Conservation (phyloP, 2,888 invertebrate genomes). For the Zelleria hepariella region DNA sequence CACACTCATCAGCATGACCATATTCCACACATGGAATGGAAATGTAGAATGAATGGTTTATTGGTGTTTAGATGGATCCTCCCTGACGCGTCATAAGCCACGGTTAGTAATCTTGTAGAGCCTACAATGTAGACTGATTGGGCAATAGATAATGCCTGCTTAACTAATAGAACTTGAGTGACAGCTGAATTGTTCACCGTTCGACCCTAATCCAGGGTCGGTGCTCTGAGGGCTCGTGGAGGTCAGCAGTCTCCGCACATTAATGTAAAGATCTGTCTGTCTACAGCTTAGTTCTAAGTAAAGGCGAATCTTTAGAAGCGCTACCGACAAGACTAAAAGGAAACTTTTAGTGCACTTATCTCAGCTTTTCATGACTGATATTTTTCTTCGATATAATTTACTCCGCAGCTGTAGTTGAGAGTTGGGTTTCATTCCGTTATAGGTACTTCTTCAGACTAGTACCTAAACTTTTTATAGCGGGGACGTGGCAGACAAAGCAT, state of each 20-base stretch:
- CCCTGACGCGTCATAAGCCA: too few relatives aligned
- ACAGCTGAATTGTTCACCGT: neutral
- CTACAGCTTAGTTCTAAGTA: neutral
- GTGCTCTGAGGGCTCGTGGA: neutral
- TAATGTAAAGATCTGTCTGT: neutral
- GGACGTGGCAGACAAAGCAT: neutral
- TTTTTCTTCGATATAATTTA: neutral
- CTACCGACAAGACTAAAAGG: neutral
- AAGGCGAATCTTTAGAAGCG: neutral
- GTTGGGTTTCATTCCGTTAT: neutral
- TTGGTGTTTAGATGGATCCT: too few relatives aligned
- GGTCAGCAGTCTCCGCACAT: neutral
- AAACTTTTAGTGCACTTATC: neutral
- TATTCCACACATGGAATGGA: too few relatives aligned
- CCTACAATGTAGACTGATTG: too few relatives aligned
- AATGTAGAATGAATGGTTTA: too few relatives aligned
- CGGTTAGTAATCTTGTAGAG: too few relatives aligned
- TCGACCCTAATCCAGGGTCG: neutral
- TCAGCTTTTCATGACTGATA: neutral
- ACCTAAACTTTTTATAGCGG: neutral
- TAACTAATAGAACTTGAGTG: too few relatives aligned
- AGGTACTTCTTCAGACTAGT: neutral
- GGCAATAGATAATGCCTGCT: too few relatives aligned
- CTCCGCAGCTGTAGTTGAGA: neutral
- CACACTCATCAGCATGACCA: too few relatives aligned